Base-by-base conservation (phyloP, 2,888 invertebrate species). In the Camponotus fellah region DNA sequence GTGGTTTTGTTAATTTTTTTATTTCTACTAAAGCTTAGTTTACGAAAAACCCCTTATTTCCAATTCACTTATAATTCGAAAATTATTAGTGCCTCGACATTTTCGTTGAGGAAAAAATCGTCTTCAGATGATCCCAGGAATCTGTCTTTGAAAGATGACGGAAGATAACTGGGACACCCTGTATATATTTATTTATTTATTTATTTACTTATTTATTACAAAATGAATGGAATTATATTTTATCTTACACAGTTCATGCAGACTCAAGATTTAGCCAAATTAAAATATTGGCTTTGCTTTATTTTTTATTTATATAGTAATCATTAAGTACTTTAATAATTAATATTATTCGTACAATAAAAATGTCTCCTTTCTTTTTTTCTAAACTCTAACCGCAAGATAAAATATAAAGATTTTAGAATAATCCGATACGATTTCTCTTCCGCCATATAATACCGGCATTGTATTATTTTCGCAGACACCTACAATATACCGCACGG, bases 401-500 rank as follows among this genome's bases (percentile, higher is more conserved):
- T 65, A 12, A 64, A 53, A 56, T 58, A 79, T 34, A 17, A 66
- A 9, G 8, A 76, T 46, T 76, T 58, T 53, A 21, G 26, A 37
- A 9, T 26, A 43, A 40, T 17, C 56, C 21, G 17, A 32, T 43
- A n/a, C n/a, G 43, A 74, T 79, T 40, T 64, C 26, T 17, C n/a
- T 46, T 65, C n/a, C 9, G 12, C 40, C 32, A 21, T 74, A 40
- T 76, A 40, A 60, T 82, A 64, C 46, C 58, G 34, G 32, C 8
- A 43, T 58, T 65, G 62, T 77, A 26, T 77, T 84, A 40, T 79
- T 79, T 72, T 46, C 34, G 40, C 95, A 97, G 97, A 97, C 88
- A 96, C 97, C 92, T 98, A 97, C 95, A 97, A 96, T 92, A 96
- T 97, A 85, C 97, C 97, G 81, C 97, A 98, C 95, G 98, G 98